Conservation (phyloP, 2,888 invertebrate species). For the Dascillus cervinus region DNA sequence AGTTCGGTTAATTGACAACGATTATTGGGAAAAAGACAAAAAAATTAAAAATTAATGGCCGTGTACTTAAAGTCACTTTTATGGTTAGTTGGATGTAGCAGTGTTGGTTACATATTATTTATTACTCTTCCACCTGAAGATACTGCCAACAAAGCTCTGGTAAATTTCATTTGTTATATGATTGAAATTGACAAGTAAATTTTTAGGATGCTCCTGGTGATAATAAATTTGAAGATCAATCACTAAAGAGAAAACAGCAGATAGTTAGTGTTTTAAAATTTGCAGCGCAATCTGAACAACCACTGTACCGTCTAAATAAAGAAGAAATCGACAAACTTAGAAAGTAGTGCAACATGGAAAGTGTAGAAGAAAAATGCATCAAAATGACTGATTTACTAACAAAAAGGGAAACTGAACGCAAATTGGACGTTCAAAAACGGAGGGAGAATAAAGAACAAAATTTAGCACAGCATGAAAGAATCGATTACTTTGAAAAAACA, state of each 20-base stretch:
- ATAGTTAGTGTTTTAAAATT: constrained; percentile 43
- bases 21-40: constrained; percentile 50
- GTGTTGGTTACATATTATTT: constrained; percentile 54
- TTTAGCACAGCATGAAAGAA: constrained; percentile 56
- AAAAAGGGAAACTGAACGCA: constrained; percentile 55
- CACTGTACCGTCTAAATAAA: constrained; percentile 42
- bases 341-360: constrained; percentile 21
- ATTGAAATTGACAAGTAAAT: constrained; percentile 19
- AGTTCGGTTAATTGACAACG: constrained; percentile 48
- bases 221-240: constrained; percentile 25
- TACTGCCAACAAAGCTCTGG: too few relatives aligned
- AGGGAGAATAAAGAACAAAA: constrained; percentile 56
- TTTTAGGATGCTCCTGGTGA: too few relatives aligned
- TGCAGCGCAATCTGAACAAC: constrained; percentile 43
- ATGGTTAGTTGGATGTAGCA: constrained; percentile 54
- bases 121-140: too few relatives aligned
- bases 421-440: constrained; percentile 57
- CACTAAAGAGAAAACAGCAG: constrained; percentile 30
- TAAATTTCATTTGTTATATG: constrained; percentile 3
- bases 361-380: constrained; percentile 34
- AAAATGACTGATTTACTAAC: constrained; percentile 42
- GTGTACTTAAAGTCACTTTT: constrained; percentile 42
- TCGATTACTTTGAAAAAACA: constrained; percentile 61
- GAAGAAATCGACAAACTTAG: constrained; percentile 44
- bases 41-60: constrained; percentile 36